Percentiles rank a stretch among this genome's conserved stretches.
Conservation (phyloP, 2,888 invertebrate species). For the Barypeithes pellucidus region DNA sequence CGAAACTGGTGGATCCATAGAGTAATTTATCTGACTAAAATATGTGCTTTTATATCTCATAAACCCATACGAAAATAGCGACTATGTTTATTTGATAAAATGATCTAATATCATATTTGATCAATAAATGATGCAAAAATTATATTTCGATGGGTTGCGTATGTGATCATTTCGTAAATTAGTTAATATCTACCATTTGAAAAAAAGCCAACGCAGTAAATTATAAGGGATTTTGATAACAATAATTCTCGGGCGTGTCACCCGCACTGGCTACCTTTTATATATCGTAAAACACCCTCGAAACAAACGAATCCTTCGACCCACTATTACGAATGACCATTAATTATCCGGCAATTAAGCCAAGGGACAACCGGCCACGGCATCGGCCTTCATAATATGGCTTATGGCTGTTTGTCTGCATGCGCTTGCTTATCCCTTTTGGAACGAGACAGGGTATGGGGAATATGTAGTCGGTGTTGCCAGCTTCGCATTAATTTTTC, state of each 20-base stretch:
- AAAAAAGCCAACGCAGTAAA: conserved; percentile 15
- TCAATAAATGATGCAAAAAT: too few species aligned
- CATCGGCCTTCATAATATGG: conserved; percentile 57
- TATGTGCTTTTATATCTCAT: too few species aligned
- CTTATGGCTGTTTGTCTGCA: conserved; percentile 45
- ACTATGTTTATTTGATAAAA: too few species aligned
- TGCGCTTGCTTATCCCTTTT: conserved; percentile 31
- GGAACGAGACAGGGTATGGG: conserved; percentile 34
- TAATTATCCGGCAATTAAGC: conserved; percentile 69
- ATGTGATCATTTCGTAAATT: too few species aligned
- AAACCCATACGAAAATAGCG: too few species aligned
- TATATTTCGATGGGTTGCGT: too few species aligned
- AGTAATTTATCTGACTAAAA: too few species aligned
- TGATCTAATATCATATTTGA: too few species aligned
- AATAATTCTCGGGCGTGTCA: conserved; percentile 53
- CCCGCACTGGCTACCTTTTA: conserved; percentile 60
- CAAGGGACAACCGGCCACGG: conserved; percentile 61
- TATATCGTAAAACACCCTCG: conserved; percentile 62
- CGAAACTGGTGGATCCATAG: too few species aligned
- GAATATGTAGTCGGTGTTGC: conserved; percentile 30
- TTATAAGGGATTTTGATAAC: conserved; percentile 39
- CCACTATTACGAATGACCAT: conserved; percentile 67
- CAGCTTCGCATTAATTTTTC: neutral
- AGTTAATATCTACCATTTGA: neutral
- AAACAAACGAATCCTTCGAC: conserved; percentile 67